Conservation (phyloP, 2,797 vertebrate genomes). For the Acrossocheilus fasciatus region DNA sequence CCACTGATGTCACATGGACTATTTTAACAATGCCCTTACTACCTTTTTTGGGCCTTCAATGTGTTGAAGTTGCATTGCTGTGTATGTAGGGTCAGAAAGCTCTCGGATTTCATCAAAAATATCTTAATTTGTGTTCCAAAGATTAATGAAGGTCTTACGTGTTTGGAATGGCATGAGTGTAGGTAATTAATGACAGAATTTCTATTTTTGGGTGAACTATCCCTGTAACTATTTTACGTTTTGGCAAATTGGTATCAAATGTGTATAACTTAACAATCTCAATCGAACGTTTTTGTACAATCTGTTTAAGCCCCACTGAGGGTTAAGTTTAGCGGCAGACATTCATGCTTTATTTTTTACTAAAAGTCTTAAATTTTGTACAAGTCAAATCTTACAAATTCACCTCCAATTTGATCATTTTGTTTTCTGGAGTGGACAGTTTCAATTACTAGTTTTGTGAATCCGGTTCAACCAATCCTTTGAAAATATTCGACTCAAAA, state of each 20-base stretch:
- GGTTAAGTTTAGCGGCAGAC: background rate
- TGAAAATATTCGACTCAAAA: background rate
- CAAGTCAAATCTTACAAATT: background rate
- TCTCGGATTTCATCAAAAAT: too few relatives aligned
- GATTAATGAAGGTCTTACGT: too few relatives aligned
- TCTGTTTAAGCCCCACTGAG: background rate
- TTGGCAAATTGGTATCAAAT: background rate
- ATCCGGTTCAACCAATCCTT: background rate
- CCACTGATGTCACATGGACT: too few relatives aligned
- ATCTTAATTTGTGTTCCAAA: too few relatives aligned
- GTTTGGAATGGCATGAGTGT: too few relatives aligned
- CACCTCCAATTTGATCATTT: background rate
- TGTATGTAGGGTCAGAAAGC: too few relatives aligned
- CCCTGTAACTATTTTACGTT: background rate
- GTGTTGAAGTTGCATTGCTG: too few relatives aligned
- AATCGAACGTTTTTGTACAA: background rate
- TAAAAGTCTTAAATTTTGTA: background rate
- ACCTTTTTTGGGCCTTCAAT: too few relatives aligned
- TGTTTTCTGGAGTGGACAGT: background rate
- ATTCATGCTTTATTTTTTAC: background rate
- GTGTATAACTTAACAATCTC: background rate
- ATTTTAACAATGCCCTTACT: too few relatives aligned
- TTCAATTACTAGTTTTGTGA: background rate
- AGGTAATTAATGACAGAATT: too few relatives aligned
- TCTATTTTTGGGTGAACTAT: too few relatives aligned